A percentile compares a stretch with the other conserved stretches of the same genome.
phyloP scores from a whole-genome alignment of 1,140 invertebrate genomes.

The Lepeophtheirus salmonis region DNA sequence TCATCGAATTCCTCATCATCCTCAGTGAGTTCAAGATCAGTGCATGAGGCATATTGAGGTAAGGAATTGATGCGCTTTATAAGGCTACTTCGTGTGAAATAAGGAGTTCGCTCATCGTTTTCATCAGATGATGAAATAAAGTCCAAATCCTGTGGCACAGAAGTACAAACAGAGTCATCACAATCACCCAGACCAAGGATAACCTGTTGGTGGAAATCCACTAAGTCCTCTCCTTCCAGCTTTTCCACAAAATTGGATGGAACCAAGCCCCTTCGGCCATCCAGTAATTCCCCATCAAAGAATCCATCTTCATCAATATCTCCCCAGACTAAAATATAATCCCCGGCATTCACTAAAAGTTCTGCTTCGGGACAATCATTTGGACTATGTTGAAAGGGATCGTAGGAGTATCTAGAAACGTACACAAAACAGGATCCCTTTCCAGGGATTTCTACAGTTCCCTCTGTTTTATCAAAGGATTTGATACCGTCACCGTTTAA shows the following conservation, averaged over 20 bases:
- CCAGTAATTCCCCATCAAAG: slow-evolving; percentile 78
- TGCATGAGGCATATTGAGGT: slow-evolving; percentile 16
- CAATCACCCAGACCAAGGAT: slow-evolving; percentile 38
- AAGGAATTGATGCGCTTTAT: not conserved
- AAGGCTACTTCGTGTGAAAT: not conserved
- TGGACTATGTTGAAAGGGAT: slow-evolving; percentile 58
- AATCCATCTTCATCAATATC: slow-evolving; percentile 73
- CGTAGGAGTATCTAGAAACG: slow-evolving; percentile 67
- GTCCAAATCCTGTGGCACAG: slow-evolving; percentile 39
- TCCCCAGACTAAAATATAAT: slow-evolving; percentile 86
- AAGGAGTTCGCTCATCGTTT: slow-evolving; percentile 27
- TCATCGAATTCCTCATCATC: slow-evolving; percentile 10
- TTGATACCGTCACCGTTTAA: slow-evolving; percentile 5
- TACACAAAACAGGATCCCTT: slow-evolving; percentile 77
- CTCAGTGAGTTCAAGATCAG: slow-evolving; percentile 16
- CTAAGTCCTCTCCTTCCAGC: slow-evolving; percentile 65
- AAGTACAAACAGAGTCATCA: slow-evolving; percentile 39
- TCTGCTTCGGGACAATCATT: slow-evolving; percentile 88
- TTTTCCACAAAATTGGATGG: slow-evolving; percentile 92
- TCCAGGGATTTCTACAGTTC: slow-evolving; percentile 80
- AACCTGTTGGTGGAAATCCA: slow-evolving; percentile 67
- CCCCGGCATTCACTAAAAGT: slow-evolving; percentile 70
- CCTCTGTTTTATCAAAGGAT: slow-evolving; percentile 25
- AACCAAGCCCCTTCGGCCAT: slow-evolving; percentile 79
- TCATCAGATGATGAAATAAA: slow-evolving; percentile 35